These are phyloP conservation scores for Aphelenchoides besseyi DNA, from an alignment of 1,140 invertebrate genomes.

Conservation along the genomic window DNA sequence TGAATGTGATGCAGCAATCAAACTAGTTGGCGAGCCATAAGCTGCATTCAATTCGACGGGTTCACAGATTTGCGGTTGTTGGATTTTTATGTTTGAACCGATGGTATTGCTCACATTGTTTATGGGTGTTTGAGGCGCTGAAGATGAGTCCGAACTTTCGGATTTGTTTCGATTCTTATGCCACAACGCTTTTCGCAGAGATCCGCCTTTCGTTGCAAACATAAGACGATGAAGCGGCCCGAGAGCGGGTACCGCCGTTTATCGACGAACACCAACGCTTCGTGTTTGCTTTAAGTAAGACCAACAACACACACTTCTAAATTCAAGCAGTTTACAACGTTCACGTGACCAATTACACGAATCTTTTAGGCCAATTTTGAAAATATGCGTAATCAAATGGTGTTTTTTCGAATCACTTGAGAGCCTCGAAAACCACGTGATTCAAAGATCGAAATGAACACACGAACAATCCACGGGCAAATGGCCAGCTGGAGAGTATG, in stretches of 20 bases:
- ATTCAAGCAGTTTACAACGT: background rate
- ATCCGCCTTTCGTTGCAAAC: constrained; percentile 1
- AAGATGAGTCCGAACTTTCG: background rate
- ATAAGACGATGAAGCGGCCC: background rate
- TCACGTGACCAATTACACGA: background rate
- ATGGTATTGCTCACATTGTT: background rate
- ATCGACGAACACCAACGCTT: background rate
- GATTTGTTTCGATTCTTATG: constrained; percentile 1
- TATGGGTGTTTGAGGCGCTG: background rate
- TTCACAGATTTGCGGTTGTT: background rate
- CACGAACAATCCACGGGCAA: background rate
- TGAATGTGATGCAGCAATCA: background rate
- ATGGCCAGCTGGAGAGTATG: background rate
- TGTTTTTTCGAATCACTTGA: background rate
- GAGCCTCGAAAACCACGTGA: background rate
- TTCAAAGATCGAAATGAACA: background rate
- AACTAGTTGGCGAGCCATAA: background rate
- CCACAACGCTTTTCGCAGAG: constrained; percentile 6
- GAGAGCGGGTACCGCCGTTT: background rate
- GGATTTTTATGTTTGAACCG: background rate
- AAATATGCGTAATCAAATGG: too few relatives aligned
- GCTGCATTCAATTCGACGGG: background rate
- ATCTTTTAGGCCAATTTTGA: too few relatives aligned
- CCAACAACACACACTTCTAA: background rate
- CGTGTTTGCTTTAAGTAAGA: background rate